phyloP scores from a whole-genome alignment of 1,140 invertebrate species.

The Brachionus calyciflorus region DNA sequence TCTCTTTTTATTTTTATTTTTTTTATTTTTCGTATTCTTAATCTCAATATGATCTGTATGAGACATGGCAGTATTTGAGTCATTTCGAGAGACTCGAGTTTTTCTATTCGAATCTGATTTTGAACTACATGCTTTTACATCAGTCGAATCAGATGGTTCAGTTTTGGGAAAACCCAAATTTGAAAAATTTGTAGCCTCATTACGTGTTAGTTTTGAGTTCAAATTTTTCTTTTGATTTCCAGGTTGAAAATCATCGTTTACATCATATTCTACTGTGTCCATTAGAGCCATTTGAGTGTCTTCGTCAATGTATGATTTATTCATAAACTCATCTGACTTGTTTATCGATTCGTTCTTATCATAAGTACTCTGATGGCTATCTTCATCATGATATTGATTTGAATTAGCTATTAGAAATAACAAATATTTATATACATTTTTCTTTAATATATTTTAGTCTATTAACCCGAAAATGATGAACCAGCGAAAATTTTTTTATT shows the following conservation, averaged over 20 bases:
- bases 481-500: too few relatives aligned
- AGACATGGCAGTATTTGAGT: background rate
- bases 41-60: background rate
- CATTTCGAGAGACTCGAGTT: background rate
- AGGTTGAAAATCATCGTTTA: background rate
- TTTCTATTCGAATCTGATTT: background rate
- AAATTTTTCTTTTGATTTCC: background rate
- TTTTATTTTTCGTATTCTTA: background rate
- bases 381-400: conserved; percentile 11
- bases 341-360: background rate
- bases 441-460: too few relatives aligned
- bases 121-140: conserved; percentile 6
- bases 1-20: conserved; percentile 8
- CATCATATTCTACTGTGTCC: conserved; percentile 10
- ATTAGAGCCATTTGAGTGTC: conserved; percentile 25
- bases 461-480: too few relatives aligned
- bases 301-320: conserved; percentile 19
- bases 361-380: background rate
- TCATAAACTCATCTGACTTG: background rate
- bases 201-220: conserved; percentile 7
- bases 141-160: background rate
- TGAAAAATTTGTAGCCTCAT: conserved; percentile 4
- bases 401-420: conserved; percentile 6
- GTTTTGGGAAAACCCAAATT: background rate
- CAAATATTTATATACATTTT: background rate